Base-by-base conservation (phyloP, 2,888 invertebrate species). In the Lepidonotus clava region DNA sequence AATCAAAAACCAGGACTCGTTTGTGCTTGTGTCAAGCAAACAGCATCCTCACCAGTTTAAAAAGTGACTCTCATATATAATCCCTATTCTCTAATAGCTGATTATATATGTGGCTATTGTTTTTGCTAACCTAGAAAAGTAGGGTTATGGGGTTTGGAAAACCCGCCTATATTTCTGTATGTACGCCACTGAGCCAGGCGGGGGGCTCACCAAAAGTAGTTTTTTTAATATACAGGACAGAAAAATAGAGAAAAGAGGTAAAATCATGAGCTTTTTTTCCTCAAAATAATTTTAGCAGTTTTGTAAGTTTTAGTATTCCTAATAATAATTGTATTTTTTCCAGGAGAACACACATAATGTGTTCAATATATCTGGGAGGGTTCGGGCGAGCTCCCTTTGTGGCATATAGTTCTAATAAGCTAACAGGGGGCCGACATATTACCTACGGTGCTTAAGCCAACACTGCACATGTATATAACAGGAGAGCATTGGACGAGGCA, bases 61-160 rank as follows among this genome's bases (percentile, higher is more conserved):
- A 61, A 61, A 61, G 61, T 61, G 71, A 71, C 71, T 71, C 36
- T 34, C 71, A 71, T 71, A 71, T 71, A 71, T 71, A 71, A 71
- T 71, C 71, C 38, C 71, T n/a, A 71, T 71, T 34, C 36, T 34
- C 71, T 71, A 71, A 71, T 71, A 71, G 71, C 36, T 38, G 38
- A 71, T 71, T 71, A 71, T 71, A 71, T 46, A 46, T 71, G 38
- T 71, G 71, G 14, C 34, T 38, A 36, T 36, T 24, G 61, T 28
- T 61, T 28, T 24, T 11, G 61, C 61, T 61, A 71, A 18, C 71
- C 71, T 71, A 71, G 34, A 71, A 71, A 71, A 38, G 38, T 71
- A 71, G 71, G 71, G 71, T 18, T 36, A 61, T 38, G 34, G 66
- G 66, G 11, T 66, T 24, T 66, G 66, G 71, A n/a, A 71, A 38